These are phyloP conservation scores for Lophius piscatorius DNA, from an alignment of 2,113 vertebrate species.

Conservation along the genomic window DNA sequence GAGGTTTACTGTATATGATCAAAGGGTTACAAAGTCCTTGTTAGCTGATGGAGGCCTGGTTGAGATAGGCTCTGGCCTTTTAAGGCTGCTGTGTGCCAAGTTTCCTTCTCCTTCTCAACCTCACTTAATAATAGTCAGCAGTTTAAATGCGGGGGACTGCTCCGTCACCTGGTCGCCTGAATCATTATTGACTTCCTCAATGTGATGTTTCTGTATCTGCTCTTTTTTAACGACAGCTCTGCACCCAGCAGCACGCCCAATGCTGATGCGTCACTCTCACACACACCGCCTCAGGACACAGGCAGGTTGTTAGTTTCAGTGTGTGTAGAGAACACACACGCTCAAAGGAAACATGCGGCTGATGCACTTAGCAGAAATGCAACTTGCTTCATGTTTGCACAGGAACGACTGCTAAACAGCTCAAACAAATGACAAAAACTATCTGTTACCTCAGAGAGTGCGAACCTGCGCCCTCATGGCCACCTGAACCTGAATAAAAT, in stretches of 20 bases:
- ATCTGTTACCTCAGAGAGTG: too few species aligned
- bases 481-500: too few species aligned
- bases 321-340: too few species aligned
- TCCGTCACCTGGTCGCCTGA: constrained; percentile 25
- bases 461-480: too few species aligned
- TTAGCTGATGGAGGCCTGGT: constrained; percentile 1
- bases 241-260: constrained; percentile 3
- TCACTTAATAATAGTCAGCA: constrained; percentile 36
- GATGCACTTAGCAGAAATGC: too few species aligned
- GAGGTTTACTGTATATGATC: constrained; percentile 23
- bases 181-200: constrained; percentile 49
- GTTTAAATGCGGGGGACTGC: background rate
- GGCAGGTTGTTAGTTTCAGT: background rate
- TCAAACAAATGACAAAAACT: too few species aligned
- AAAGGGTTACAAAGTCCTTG: constrained; percentile 20
- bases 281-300: constrained; percentile 18
- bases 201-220: background rate
- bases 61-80: background rate
- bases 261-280: constrained; percentile 33
- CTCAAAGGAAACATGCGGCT: too few species aligned
- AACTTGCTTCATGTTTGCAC: too few species aligned
- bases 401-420: too few species aligned
- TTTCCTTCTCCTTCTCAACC: constrained; percentile 5
- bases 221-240: constrained; percentile 9
- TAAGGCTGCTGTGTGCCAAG: constrained; percentile 7